Evolutionary conservation across 2,888 invertebrate genomes (phyloP).

Genomic region (Trissoscelio sp.): DNA sequence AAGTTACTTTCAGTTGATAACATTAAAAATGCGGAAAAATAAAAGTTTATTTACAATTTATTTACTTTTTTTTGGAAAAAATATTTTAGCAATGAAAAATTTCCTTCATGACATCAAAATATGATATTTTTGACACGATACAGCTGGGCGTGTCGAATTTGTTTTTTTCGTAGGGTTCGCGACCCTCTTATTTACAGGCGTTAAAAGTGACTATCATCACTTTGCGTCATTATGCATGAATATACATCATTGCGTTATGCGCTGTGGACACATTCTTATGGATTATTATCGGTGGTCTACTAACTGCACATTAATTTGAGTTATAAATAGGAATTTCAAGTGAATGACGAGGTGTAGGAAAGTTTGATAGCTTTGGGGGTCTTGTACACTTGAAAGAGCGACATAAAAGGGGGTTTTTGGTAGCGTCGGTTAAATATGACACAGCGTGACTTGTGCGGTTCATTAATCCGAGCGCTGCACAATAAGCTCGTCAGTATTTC

Average conservation of each 20-base stretch:
- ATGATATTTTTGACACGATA: constrained; percentile 70
- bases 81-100: too few species aligned
- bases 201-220: constrained; percentile 66
- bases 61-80: too few species aligned
- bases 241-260: constrained; percentile 61
- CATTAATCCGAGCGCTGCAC: constrained; percentile 77
- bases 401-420: constrained; percentile 47
- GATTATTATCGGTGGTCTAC: constrained; percentile 66
- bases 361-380: constrained; percentile 43
- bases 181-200: constrained; percentile 70
- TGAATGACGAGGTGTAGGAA: constrained; percentile 45
- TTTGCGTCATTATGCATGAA: constrained; percentile 64
- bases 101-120: too few species aligned
- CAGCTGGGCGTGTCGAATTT: constrained; percentile 83
- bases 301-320: constrained; percentile 67
- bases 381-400: constrained; percentile 49
- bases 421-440: constrained; percentile 74
- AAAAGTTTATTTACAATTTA: too few species aligned
- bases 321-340: constrained; percentile 68
- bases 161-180: constrained; percentile 71
- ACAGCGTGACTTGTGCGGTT: constrained; percentile 79
- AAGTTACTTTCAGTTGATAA: too few species aligned
- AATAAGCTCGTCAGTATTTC: constrained; percentile 78
- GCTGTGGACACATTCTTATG: constrained; percentile 44
- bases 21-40: too few species aligned